Conservation (phyloP, 53 echinoderm and acorn worm species). For the Arbacia lixula region DNA sequence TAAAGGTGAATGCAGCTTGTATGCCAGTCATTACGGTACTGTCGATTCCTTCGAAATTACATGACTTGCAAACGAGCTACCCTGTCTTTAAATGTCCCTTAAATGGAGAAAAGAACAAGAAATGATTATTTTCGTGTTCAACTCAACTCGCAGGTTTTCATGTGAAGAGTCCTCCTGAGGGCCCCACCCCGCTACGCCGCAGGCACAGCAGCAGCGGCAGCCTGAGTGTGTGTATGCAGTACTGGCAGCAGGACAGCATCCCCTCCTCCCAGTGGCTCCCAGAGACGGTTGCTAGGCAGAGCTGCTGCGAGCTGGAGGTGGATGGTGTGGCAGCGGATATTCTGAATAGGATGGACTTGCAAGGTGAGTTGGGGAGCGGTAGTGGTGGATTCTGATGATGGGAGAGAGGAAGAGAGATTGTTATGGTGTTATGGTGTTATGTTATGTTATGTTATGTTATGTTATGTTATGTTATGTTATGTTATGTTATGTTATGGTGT, state of each 20-base stretch:
- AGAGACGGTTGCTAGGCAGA: slow-evolving; percentile 76
- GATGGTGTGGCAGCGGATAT: slow-evolving; percentile 95
- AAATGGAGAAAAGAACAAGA: too few species aligned
- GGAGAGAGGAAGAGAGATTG: neutral
- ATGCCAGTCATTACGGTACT: too few species aligned
- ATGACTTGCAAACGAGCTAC: too few species aligned
- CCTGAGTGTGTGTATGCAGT: slow-evolving; percentile 49
- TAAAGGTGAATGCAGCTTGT: too few species aligned
- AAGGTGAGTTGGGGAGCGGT: slow-evolving; percentile 61
- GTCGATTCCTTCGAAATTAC: too few species aligned
- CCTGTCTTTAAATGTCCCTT: too few species aligned
- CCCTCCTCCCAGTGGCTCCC: slow-evolving; percentile 75
- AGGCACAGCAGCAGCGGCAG: slow-evolving; percentile 46
- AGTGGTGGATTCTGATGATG: neutral
- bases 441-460: too few species aligned
- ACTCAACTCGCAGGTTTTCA: slow-evolving; percentile 37
- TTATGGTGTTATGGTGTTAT: neutral
- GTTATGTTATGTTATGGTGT: too few species aligned
- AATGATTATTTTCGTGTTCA: too few species aligned
- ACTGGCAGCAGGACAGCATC: slow-evolving; percentile 44
- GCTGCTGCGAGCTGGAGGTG: slow-evolving; percentile 88
- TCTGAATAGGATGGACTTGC: slow-evolving; percentile 87
- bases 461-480: too few species aligned
- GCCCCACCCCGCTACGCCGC: slow-evolving; percentile 10
- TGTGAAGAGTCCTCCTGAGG: neutral